These are phyloP conservation scores for Enteromius radiatus DNA, from an alignment of 2,797 vertebrate species.

Conservation along the genomic window DNA sequence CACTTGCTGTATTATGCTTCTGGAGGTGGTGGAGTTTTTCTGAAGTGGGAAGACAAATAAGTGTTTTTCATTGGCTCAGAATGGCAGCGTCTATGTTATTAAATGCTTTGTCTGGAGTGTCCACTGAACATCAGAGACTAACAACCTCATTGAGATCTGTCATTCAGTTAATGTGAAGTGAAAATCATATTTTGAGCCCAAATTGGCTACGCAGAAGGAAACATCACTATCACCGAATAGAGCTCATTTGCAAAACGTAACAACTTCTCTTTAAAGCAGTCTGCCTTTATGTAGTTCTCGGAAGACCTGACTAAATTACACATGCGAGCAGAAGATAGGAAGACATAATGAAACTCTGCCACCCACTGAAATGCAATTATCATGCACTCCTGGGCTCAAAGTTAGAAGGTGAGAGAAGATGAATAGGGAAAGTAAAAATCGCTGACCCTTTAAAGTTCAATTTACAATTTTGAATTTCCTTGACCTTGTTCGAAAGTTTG, in stretches of 20 bases:
- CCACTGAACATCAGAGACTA: conserved; percentile 31
- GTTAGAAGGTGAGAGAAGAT: conserved; percentile 87
- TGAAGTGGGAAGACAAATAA: conserved; percentile 68
- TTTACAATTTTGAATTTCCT: conserved; percentile 94
- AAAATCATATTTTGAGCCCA: conserved; percentile 27
- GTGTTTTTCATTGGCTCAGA: conserved; percentile 75
- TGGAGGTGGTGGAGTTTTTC: conserved; percentile 4
- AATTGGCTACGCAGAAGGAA: conserved; percentile 36
- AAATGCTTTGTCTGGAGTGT: conserved; percentile 69
- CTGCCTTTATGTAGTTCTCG: conserved; percentile 71
- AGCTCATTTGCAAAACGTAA: conserved; percentile 47
- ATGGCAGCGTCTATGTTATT: conserved; percentile 67
- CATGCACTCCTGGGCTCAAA: conserved; percentile 89
- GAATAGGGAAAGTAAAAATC: conserved; percentile 93
- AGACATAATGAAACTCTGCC: conserved; percentile 88
- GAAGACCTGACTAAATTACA: conserved; percentile 90
- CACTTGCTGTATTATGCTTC: conserved; percentile 61
- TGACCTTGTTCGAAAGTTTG: conserved; percentile 92
- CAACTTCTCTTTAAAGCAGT: conserved; percentile 33
- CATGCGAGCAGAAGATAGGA: conserved; percentile 81
- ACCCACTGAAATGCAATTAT: conserved; percentile 92
- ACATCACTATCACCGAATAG: conserved; percentile 51
- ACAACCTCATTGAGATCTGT: conserved; percentile 37
- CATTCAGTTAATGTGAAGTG: conserved; percentile 26
- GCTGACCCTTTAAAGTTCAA: conserved; percentile 95